A percentile compares a stretch with the other conserved stretches of the same genome.
These are phyloP conservation scores for Embidobia sp. DNA, from an alignment of 2,888 invertebrate species.

Conservation along the genomic window DNA sequence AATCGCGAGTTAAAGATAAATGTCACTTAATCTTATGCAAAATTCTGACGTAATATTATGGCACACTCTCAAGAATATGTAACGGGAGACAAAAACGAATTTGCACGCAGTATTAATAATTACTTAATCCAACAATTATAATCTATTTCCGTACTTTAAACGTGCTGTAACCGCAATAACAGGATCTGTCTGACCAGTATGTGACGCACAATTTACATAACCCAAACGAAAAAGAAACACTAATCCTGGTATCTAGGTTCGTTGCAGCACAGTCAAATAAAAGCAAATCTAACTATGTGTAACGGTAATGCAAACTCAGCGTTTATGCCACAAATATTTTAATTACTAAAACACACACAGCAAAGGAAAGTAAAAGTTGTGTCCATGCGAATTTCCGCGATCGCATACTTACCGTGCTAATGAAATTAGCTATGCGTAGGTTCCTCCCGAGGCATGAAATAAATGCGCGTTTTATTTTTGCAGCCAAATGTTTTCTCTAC, in stretches of 20 bases:
- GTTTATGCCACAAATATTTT: conserved; percentile 1
- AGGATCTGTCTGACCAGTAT: conserved; percentile 12
- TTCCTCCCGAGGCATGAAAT: neutral
- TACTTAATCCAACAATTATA: conserved; percentile 9
- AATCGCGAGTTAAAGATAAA: too few species aligned
- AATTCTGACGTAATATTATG: too few species aligned
- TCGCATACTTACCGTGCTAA: too few species aligned
- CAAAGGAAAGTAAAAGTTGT: conserved; percentile 8
- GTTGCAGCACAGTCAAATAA: too few species aligned
- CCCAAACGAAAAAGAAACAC: too few species aligned
- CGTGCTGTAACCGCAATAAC: conserved; percentile 38
- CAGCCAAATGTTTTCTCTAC: conserved; percentile 47
- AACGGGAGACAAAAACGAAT: neutral
- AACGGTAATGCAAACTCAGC: too few species aligned
- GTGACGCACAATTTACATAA: conserved; percentile 35
- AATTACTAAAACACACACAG: neutral
- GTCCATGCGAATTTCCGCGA: too few species aligned
- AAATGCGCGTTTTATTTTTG: conserved; percentile 14
- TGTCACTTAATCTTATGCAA: neutral
- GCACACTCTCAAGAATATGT: too few species aligned
- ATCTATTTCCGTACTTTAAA: conserved; percentile 29
- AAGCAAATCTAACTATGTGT: too few species aligned
- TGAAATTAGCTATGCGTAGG: too few species aligned
- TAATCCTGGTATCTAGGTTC: too few species aligned
- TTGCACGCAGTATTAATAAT: neutral